Percentiles rank a stretch among this genome's conserved stretches.
Conservation (phyloP, 2,888 invertebrate genomes). For the Oscheius sp. region DNA sequence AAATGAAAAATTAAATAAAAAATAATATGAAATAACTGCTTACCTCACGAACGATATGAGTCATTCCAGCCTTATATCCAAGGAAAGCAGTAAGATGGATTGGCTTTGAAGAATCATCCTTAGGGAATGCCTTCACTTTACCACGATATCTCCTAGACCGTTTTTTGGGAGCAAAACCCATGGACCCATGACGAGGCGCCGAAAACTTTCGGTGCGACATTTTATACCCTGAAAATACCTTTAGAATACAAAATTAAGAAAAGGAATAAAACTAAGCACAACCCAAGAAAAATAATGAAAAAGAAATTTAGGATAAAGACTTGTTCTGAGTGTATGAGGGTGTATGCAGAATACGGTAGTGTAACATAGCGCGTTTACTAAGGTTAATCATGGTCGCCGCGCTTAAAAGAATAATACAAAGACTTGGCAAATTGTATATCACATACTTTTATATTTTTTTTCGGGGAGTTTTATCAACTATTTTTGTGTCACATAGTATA, state of each 20-base stretch:
- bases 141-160: slow-evolving; percentile 94
- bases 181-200: slow-evolving; percentile 98
- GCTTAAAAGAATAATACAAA: no score
- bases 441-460: no score
- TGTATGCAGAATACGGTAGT: slow-evolving; percentile 11
- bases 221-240: slow-evolving; percentile 33
- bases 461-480: no score
- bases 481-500: no score
- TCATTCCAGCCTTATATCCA: slow-evolving; percentile 99
- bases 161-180: slow-evolving; percentile 99
- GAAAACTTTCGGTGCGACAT: slow-evolving; percentile 99
- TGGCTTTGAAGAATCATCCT: slow-evolving; percentile 92
- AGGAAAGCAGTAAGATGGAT: slow-evolving; percentile 92
- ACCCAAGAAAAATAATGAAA: no score
- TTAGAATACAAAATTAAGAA: slow-evolving; percentile 6
- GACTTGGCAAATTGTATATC: no score
- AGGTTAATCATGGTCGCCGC: no score
- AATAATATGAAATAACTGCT: slow-evolving; percentile 5
- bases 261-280: not conserved
- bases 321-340: not conserved
- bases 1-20: not conserved
- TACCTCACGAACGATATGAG: slow-evolving; percentile 94
- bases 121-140: slow-evolving; percentile 99
- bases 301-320: not conserved
- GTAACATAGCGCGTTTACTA: not conserved